These are phyloP conservation scores for Strix occidentalis DNA, from an alignment of 2,797 vertebrate species.

Conservation along the genomic window DNA sequence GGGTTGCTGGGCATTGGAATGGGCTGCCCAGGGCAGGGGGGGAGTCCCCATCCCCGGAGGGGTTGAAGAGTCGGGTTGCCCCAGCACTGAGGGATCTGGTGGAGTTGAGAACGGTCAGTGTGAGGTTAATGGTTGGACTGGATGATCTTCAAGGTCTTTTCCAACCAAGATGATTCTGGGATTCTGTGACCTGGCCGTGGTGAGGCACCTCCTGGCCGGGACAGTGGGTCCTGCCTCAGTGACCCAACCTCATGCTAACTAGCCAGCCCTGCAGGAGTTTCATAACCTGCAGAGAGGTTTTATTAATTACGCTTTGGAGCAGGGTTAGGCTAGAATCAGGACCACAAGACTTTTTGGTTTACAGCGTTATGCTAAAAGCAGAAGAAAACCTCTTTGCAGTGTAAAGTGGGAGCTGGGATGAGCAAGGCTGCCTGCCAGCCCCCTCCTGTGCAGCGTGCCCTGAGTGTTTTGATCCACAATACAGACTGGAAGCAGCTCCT, in stretches of 20 bases:
- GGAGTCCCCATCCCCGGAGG: no score
- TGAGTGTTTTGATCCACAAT: rapidly evolving
- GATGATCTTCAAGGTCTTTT: no score
- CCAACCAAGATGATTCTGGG: no score
- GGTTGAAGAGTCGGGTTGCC: no score
- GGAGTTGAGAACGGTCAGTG: no score
- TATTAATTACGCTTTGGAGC: no score
- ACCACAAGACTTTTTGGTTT: not conserved
- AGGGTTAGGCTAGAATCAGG: not conserved
- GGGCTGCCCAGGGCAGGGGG: no score
- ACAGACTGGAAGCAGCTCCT: not conserved
- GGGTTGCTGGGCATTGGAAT: no score
- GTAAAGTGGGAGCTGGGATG: not conserved
- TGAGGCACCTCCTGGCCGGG: rapidly evolving
- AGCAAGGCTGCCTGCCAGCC: not conserved
- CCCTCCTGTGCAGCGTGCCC: rapidly evolving
- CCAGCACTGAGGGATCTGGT: no score
- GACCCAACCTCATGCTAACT: rapidly evolving
- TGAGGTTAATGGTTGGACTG: no score
- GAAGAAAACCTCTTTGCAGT: not conserved
- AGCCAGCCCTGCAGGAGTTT: not conserved
- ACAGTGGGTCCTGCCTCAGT: not conserved
- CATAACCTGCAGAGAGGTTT: not conserved
- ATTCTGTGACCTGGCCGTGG: not conserved
- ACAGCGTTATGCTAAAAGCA: not conserved